phyloP scores from a whole-genome alignment of 2,797 vertebrate genomes.

The Neosilurus hyrtlii region DNA sequence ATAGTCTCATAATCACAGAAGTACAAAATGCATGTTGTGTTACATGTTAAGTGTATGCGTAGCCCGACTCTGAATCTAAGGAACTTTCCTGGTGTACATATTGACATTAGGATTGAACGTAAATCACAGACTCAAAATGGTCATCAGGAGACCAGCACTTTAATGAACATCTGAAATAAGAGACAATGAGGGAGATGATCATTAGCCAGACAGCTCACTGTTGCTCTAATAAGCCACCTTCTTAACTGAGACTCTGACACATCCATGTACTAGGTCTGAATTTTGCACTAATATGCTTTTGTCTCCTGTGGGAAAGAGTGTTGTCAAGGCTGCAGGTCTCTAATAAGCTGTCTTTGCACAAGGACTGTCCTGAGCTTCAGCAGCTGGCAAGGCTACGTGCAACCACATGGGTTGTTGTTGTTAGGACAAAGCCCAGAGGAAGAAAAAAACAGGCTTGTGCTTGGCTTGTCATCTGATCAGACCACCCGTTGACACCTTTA shows the following conservation, averaged over 20 bases:
- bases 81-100: background rate
- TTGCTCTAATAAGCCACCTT: slow-evolving; percentile 13
- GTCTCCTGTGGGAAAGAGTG: background rate
- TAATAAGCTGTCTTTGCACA: slow-evolving; percentile 47
- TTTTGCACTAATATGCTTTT: background rate
- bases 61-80: background rate
- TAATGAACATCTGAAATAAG: background rate
- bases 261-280: slow-evolving; percentile 12
- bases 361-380: slow-evolving; percentile 21
- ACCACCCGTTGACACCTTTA: slow-evolving; percentile 29
- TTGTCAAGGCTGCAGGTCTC: slow-evolving; percentile 27
- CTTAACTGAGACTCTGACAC: background rate
- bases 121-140: background rate
- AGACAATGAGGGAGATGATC: background rate
- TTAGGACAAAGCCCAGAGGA: slow-evolving; percentile 35
- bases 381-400: slow-evolving; percentile 19
- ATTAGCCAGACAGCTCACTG: slow-evolving; percentile 2
- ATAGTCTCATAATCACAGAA: background rate
- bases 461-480: slow-evolving; percentile 29
- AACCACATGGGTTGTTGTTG: slow-evolving; percentile 17
- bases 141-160: background rate
- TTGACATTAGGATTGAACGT: background rate
- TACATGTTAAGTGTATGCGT: no score
- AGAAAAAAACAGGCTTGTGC: slow-evolving; percentile 18
- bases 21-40: background rate